A percentile compares a stretch with the other conserved stretches of the same genome.
Evolutionary conservation across 2,113 vertebrate genomes (phyloP).

Genomic region (Chrysemys picta): DNA sequence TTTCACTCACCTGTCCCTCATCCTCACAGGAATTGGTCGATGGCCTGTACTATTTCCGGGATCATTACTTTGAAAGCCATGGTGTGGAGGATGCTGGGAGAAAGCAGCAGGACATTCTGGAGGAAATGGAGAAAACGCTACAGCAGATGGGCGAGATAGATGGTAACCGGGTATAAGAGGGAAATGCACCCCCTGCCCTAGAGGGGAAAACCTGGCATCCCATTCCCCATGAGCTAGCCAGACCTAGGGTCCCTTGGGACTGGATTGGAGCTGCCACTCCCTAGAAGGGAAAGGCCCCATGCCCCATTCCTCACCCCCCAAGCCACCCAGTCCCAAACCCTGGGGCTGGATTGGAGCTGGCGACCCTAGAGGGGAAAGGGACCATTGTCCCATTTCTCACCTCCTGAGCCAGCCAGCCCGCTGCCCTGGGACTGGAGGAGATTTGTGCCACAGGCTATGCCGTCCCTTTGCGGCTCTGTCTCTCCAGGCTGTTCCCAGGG

Average conservation of each 20-base stretch:
- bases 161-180: constrained; percentile 62
- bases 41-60: constrained; percentile 86
- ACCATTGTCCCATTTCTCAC: no score
- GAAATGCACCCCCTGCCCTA: background rate
- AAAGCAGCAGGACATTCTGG: constrained; percentile 83
- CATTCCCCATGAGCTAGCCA: background rate
- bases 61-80: constrained; percentile 89
- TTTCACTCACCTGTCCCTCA: background rate
- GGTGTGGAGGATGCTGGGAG: constrained; percentile 83
- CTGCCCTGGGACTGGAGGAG: background rate
- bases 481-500: constrained; percentile 77
- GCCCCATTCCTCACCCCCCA: background rate
- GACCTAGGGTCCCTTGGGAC: background rate
- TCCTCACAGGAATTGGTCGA: constrained; percentile 85
- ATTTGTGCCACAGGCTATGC: background rate
- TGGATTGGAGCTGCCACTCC: background rate
- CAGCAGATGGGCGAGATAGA: constrained; percentile 82
- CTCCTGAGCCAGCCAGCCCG: no score
- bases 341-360: background rate
- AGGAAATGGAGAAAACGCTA: constrained; percentile 82
- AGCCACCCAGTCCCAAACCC: background rate
- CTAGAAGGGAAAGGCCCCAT: background rate
- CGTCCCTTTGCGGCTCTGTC: background rate
- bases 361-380: no score
- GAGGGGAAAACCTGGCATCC: no score